Percentiles rank a stretch among this genome's conserved stretches.
These are phyloP conservation scores for Vireo altiloquus DNA, from an alignment of 2,113 vertebrate genomes.

Conservation along the genomic window DNA sequence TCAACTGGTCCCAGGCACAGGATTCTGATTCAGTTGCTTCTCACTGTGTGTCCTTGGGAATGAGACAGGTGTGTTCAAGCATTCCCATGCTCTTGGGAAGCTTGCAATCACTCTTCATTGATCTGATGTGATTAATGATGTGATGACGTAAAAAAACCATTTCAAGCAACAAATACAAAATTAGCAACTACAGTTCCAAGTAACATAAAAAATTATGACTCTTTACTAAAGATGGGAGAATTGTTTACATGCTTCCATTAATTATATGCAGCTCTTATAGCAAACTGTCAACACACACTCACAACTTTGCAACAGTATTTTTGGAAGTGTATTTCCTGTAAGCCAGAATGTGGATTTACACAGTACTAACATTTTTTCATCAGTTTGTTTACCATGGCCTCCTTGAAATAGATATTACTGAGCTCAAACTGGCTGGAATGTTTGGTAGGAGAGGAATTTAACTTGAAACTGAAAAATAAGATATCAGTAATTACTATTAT, in stretches of 20 bases:
- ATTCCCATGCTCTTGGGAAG: not conserved
- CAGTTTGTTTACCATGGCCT: not conserved
- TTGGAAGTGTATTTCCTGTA: not conserved
- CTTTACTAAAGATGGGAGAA: not conserved
- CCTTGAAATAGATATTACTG: not conserved
- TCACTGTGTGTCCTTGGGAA: not conserved
- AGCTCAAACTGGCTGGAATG: not conserved
- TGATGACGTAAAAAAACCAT: not conserved
- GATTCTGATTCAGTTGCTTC: not conserved
- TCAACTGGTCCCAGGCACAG: not conserved
- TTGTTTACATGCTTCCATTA: not conserved
- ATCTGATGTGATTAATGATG: not conserved
- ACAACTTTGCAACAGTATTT: not conserved
- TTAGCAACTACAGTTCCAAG: not conserved
- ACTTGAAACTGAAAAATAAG: not conserved
- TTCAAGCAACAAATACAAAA: not conserved
- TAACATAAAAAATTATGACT: not conserved
- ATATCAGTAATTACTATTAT: not conserved
- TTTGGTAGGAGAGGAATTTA: not conserved
- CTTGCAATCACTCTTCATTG: not conserved
- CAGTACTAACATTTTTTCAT: not conserved
- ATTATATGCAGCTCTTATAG: not conserved
- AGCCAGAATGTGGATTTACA: not conserved
- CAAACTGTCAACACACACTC: not conserved
- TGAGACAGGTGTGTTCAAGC: not conserved